These are phyloP conservation scores for Acleris laterana DNA, from an alignment of 2,888 invertebrate species.

Conservation along the genomic window DNA sequence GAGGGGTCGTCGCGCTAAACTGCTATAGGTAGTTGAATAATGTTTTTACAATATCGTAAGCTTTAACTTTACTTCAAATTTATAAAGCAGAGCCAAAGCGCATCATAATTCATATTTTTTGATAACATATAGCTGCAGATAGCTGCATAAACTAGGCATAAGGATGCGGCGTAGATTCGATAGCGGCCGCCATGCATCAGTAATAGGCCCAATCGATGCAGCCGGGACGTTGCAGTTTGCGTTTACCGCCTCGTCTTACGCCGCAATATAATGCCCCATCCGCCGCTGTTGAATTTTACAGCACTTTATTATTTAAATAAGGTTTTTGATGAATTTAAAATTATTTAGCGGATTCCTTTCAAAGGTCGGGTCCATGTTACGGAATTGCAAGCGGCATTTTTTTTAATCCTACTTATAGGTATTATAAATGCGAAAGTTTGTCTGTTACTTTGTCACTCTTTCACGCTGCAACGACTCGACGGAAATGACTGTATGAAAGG, in stretches of 20 bases:
- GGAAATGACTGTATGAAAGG: too few species aligned
- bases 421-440: too few species aligned
- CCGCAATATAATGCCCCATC: conserved; percentile 48
- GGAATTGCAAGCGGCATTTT: too few species aligned
- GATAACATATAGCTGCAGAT: background rate
- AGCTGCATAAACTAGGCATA: conserved; percentile 2
- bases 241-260: conserved; percentile 56
- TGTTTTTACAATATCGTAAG: too few species aligned
- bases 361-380: background rate
- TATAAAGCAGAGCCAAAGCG: too few species aligned
- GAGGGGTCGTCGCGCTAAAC: too few species aligned
- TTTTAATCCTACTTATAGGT: too few species aligned
- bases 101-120: too few species aligned
- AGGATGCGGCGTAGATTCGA: conserved; percentile 8
- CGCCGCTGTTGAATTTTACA: conserved; percentile 56
- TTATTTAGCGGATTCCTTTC: background rate
- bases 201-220: conserved; percentile 51
- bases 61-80: too few species aligned
- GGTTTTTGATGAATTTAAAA: background rate
- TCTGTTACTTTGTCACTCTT: too few species aligned
- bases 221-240: conserved; percentile 51
- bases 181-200: conserved; percentile 44
- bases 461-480: too few species aligned
- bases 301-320: conserved; percentile 32
- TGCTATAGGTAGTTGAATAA: too few species aligned